Evolutionary conservation across 2,797 vertebrate genomes (phyloP).

Genomic region (Hemibagrus guttatus): DNA sequence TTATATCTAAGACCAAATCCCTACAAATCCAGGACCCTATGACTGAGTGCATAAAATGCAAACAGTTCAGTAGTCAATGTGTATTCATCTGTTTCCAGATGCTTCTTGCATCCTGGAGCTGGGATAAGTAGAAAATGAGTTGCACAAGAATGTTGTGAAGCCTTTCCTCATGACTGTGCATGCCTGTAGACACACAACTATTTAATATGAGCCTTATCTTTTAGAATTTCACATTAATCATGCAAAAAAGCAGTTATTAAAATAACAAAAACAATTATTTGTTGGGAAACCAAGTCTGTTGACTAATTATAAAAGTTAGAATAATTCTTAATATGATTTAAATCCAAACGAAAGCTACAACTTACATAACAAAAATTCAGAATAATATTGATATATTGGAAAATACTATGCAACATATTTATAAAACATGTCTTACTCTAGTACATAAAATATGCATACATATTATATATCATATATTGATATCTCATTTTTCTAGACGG

Average conservation of each 20-base stretch:
- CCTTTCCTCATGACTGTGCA: slow-evolving; percentile 12
- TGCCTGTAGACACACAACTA: slow-evolving; percentile 22
- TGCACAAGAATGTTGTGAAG: background rate
- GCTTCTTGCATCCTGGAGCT: background rate
- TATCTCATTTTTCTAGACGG: background rate
- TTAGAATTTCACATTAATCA: slow-evolving; percentile 52
- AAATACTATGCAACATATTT: background rate
- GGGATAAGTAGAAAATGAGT: background rate
- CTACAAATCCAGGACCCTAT: background rate
- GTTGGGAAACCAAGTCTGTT: background rate
- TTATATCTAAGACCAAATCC: slow-evolving; percentile 16
- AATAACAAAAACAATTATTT: background rate
- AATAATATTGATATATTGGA: background rate
- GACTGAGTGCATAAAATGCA: slow-evolving; percentile 6
- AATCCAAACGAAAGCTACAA: background rate
- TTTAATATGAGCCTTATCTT: slow-evolving; percentile 28
- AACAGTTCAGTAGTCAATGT: slow-evolving; percentile 17
- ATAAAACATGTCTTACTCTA: background rate
- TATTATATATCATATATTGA: background rate
- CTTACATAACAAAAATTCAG: background rate
- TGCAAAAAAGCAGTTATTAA: slow-evolving; percentile 45
- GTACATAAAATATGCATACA: background rate
- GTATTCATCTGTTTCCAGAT: slow-evolving; percentile 20
- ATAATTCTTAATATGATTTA: background rate
- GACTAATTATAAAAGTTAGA: background rate